Base-by-base conservation (phyloP, 2,888 invertebrate species). In the Neria commutata region DNA sequence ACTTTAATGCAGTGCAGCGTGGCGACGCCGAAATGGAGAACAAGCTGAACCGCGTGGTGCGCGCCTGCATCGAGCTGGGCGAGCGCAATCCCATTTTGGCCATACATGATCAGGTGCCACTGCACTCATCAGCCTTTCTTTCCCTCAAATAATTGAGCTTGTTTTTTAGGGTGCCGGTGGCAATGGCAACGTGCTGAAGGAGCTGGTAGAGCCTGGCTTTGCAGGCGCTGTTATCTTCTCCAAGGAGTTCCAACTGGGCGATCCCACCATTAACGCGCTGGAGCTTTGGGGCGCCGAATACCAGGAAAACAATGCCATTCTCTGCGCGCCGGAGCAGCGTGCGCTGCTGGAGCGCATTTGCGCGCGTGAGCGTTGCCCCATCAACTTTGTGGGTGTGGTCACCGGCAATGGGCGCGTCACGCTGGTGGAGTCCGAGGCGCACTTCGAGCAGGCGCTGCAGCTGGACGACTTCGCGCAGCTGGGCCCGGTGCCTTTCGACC, bases 271-370 rank as follows among this genome's bases (percentile, higher is more conserved):
- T 54, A 95, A 91, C 54, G 89, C 93, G 0, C 82, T 98, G 60
- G 98, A 99, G 77, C 83, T 99, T 1, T 99, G 98, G 98, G 98
- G 97, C 0, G 98, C 98, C 0, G 98, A 98, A 80, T 98, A 98
- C 79, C 98, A 98, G 80, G 97, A 98, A 81, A 96, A 93, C 70
- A 89, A 98, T 76, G 98, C 98, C 0, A 84, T 97, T 63, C 83
- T 99, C 2, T 91, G 95, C 68, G 84, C 84, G 24, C 85, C 88
- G 37, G 83, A 89, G 62, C 87, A 92, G 74, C 84, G 86, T 19
- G 71, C 81, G 1, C 68, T 90, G 2, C 83, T 98, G 21, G 84
- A 86, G 81, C 85, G 85, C 63, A 91, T 98, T 57, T 92, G 94
- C 55, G 81, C 84, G 29, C 86, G 98, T 60, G 98, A 99, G 84